A percentile compares a stretch with the other conserved stretches of the same genome.
Evolutionary conservation across 1,140 invertebrate genomes (phyloP).

Genomic region (Centruroides vittatus): DNA sequence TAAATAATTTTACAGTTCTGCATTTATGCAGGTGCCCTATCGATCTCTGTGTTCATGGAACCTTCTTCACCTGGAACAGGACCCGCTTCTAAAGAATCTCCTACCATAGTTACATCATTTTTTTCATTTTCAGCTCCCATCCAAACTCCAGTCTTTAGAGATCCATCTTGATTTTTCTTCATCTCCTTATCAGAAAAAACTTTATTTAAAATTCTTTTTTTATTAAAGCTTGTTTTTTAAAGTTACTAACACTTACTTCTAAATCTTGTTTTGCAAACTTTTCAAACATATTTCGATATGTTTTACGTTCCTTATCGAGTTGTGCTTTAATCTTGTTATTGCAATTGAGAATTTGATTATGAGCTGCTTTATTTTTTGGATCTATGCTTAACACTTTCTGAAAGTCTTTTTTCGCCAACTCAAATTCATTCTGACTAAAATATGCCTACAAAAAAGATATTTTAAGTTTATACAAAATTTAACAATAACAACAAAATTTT

Average conservation of each 20-base stretch:
- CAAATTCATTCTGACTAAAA: conserved; percentile 55
- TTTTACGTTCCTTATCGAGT: conserved; percentile 64
- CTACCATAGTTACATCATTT: too few relatives aligned
- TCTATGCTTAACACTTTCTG: conserved; percentile 51
- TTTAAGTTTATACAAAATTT: neutral
- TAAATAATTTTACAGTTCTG: too few relatives aligned
- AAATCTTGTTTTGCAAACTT: conserved; percentile 30
- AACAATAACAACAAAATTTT: too few relatives aligned
- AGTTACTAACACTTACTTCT: conserved; percentile 19
- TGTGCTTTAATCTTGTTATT: conserved; percentile 58
- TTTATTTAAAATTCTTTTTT: neutral
- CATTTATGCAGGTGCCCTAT: too few relatives aligned
- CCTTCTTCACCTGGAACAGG: too few relatives aligned
- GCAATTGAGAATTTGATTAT: conserved; percentile 56
- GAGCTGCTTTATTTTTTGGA: conserved; percentile 66
- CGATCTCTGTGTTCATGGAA: too few relatives aligned
- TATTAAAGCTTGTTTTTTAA: too few relatives aligned
- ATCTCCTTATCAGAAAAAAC: too few relatives aligned
- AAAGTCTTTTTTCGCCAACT: conserved; percentile 66
- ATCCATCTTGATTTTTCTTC: too few relatives aligned
- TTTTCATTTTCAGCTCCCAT: too few relatives aligned
- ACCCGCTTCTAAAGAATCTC: too few relatives aligned
- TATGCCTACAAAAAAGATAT: conserved; percentile 40
- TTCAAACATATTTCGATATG: conserved; percentile 87
- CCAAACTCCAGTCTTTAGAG: too few relatives aligned